These are phyloP conservation scores for Rousettus leschenaultii DNA, from an alignment of 2,113 vertebrate species.

Conservation along the genomic window DNA sequence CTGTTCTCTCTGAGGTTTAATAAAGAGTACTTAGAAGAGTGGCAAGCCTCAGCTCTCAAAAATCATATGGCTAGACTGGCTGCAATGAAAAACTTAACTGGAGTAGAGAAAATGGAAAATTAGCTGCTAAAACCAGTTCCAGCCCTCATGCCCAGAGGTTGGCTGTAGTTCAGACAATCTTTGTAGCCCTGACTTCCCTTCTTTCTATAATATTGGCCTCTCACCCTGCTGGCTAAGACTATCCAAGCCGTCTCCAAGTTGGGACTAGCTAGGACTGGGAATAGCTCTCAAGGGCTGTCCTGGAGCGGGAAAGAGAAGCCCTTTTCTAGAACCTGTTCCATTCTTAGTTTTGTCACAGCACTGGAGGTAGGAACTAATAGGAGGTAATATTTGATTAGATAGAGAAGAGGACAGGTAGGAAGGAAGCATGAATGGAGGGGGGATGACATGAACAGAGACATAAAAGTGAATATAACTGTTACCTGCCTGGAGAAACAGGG, in stretches of 20 bases:
- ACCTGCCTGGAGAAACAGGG: neutral
- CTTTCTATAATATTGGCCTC: conserved; percentile 16
- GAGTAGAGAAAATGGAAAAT: conserved; percentile 4
- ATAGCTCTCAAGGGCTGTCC: neutral
- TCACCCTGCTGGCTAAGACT: conserved; percentile 13
- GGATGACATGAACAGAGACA: neutral
- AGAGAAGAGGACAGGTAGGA: neutral
- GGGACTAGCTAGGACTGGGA: neutral
- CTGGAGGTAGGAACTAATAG: neutral
- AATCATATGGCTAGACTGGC: neutral
- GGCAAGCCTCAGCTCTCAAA: conserved; percentile 15
- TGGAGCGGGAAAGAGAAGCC: neutral
- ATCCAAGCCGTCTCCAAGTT: neutral
- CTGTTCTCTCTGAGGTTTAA: conserved; percentile 53
- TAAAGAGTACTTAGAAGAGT: neutral
- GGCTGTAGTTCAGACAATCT: conserved; percentile 34
- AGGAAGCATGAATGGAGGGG: neutral
- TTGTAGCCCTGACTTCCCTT: neutral
- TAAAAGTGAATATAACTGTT: neutral
- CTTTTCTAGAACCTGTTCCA: neutral
- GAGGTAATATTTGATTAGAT: neutral
- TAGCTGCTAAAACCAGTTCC: neutral
- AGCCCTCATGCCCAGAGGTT: neutral
- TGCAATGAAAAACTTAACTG: conserved; percentile 13
- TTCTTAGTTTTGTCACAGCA: neutral